Evolutionary conservation across 2,888 invertebrate genomes (phyloP), one percentile per base, ranked within the genome.

Genomic region (Nephrocerus scutellatus): DNA sequence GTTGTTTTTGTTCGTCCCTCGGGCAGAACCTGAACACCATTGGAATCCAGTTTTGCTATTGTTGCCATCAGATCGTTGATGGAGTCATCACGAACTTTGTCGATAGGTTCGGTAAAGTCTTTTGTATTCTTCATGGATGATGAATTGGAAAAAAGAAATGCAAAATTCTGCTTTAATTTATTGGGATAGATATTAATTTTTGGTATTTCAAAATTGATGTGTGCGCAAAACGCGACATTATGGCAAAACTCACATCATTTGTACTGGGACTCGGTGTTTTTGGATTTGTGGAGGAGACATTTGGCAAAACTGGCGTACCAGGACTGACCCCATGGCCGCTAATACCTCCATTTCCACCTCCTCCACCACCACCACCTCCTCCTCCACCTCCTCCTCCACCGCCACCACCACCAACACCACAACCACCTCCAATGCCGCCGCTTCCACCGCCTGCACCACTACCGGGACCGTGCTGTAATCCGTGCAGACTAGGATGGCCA

Each of bases 21-120:
- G 1, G 80, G 78, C 50, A 79, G 67, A 18, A 80, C 79, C 61
- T 85, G 82, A 44, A 87, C 87, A 28, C 87, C 87, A 68, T 87
- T 87, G 16, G 85, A 85, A 70, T 87, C 87, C 55, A 88, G 70
- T 70, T 87, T 86, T 46, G 87, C 87, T 62, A 88, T 87, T 42
- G 87, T 87, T 41, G 84, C 83, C 82, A 87, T 85, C 49, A 88
- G 71, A 72, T 87, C 87, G 61, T 85, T 85, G 45, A 87, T 82
- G 2, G 84, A 84, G 60, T 86, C 86, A 62, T 84, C 84, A 65
- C 86, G 85, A 62, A 84, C 83, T 62, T 83, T 83, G 68, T 87
- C 87, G 57, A 88, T 73, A 50, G 74, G 77, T 49, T 77, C 74
- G 44, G 79, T 78, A 22, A 78, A 75, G 53, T 79, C 80, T 50